A percentile compares a stretch with the other conserved stretches of the same genome.
Conservation (phyloP, 1,140 invertebrate species). For the Schlechtendalia chinensis region DNA sequence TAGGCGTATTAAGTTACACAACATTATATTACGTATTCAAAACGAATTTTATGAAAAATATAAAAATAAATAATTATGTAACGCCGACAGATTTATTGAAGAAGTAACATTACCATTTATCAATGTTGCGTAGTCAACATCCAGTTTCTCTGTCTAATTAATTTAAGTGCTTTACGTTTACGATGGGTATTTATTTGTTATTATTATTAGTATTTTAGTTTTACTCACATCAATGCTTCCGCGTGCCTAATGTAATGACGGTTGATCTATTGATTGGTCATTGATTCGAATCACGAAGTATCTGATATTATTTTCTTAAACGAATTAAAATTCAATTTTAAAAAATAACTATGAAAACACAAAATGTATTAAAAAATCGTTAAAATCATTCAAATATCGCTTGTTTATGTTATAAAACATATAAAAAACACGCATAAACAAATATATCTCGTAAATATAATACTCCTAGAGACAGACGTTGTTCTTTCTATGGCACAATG, state of each 20-base stretch:
- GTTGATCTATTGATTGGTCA: not conserved
- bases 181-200: not conserved
- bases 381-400: too few species aligned
- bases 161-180: not conserved
- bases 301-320: not conserved
- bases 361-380: not conserved
- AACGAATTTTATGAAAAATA: not conserved
- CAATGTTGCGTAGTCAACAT: not conserved
- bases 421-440: not conserved
- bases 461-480: constrained; percentile 3
- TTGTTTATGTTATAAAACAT: not conserved
- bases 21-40: not conserved
- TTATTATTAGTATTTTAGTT: too few species aligned
- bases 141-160: not conserved
- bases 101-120: too few species aligned
- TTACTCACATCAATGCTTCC: constrained; percentile 14
- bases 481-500: constrained; percentile 23
- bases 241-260: not conserved
- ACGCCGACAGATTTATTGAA: too few species aligned
- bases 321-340: not conserved
- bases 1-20: not conserved
- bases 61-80: not conserved
- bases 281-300: not conserved
- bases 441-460: not conserved
- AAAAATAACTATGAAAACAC: not conserved